Evolutionary conservation across 2,113 vertebrate species (phyloP).

Genomic region (Pelusios castaneus): DNA sequence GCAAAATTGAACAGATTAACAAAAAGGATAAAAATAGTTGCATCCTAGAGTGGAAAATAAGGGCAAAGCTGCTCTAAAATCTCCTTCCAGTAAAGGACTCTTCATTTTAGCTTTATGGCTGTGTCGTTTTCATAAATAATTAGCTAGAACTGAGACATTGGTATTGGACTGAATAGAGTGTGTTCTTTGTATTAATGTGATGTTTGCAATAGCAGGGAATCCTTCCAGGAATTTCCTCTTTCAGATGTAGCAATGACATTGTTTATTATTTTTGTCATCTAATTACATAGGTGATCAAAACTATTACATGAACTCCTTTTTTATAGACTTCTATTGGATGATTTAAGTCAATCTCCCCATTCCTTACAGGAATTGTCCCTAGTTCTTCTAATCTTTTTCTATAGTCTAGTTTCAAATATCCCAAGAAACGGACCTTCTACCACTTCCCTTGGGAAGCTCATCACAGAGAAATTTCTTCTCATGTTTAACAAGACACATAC

Average conservation of each 20-base stretch:
- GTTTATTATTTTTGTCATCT: neutral
- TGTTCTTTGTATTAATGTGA: neutral
- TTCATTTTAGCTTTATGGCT: neutral
- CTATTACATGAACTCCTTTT: neutral
- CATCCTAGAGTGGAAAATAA: neutral
- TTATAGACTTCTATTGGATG: neutral
- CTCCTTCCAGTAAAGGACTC: neutral
- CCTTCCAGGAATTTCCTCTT: neutral
- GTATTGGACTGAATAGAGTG: neutral
- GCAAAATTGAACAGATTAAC: neutral
- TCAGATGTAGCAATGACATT: neutral
- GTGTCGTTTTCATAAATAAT: neutral
- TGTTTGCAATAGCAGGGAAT: neutral
- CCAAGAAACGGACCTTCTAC: neutral
- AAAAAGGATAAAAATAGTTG: neutral
- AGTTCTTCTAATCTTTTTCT: neutral
- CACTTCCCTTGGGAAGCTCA: neutral
- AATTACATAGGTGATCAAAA: neutral
- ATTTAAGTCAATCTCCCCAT: neutral
- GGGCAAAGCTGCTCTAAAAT: neutral
- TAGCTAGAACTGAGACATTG: neutral
- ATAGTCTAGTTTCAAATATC: neutral
- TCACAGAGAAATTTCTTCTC: neutral
- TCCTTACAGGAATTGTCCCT: neutral
- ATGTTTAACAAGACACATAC: rapidly evolving